Base-by-base conservation (phyloP, 1,140 invertebrate species). In the Bombus confusus region DNA sequence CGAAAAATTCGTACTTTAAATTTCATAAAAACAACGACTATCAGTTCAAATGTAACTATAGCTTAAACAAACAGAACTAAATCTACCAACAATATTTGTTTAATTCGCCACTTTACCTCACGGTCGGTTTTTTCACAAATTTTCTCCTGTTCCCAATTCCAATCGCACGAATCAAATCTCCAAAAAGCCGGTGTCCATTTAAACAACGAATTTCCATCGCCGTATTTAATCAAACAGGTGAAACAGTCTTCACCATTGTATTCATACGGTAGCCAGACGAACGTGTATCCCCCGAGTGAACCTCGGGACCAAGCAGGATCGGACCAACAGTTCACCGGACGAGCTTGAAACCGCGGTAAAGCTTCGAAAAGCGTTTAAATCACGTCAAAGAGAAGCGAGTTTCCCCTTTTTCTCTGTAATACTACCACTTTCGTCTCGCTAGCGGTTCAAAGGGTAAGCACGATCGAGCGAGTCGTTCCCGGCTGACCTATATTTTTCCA, bases 241-340 rank as follows among this genome's bases (percentile, higher is more conserved):
- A 78, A 78, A n/a, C 5, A 66, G n/a, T 52, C 47, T 52, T 78
- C 66, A 78, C n/a, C 41, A 66, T 47, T 66, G 59, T 66, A 43
- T 59, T 59, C 62, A 43, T 66, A 43, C 41, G 25, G 22, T 8
- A 5, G 10, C 41, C 22, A 6, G 1, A 10, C 25, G 31, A 62
- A 76, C 62, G 64, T 22, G 39, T 41, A 34, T 39, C 13, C 37
- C 37, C 4, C 10, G 3, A 78, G 28, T 37, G 39, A n/a, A 34
- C 1, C 47, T 52, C 47, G 18, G 47, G 18, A 22, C 47, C 47
- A 52, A 6, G 2, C 37, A 31, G 37, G 22, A 62, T 25, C 37
- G 37, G 6, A 5, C 9, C 39, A 78, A 52, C 47, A 41, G 13
- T n/a, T 22, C 25, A 18, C 10, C 37, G 62, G 22, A 12, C 18